These are phyloP conservation scores for Agelastica alni DNA, from an alignment of 2,888 invertebrate species.

Conservation along the genomic window DNA sequence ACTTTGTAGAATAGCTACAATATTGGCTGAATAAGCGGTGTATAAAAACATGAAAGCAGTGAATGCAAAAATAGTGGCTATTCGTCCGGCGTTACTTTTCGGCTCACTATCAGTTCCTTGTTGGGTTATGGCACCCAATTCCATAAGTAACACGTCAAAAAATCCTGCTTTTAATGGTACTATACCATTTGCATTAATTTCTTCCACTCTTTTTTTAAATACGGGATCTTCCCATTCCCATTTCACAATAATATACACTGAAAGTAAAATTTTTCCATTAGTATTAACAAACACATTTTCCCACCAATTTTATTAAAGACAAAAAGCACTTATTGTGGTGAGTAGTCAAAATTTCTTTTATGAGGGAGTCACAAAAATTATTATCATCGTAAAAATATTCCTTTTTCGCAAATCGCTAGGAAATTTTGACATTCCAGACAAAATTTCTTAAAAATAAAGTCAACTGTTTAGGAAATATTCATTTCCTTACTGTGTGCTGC, in stretches of 20 bases:
- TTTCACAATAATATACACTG: conserved; percentile 42
- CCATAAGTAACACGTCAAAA: conserved; percentile 51
- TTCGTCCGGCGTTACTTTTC: conserved; percentile 57
- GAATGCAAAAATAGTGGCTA: conserved; percentile 47
- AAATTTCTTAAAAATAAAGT: too few species aligned
- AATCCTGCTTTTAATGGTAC: conserved; percentile 38
- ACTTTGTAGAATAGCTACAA: conserved; percentile 69
- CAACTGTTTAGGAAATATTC: too few species aligned
- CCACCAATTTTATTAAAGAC: too few species aligned
- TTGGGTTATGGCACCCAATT: conserved; percentile 58
- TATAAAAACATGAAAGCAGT: conserved; percentile 62
- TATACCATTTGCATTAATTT: conserved; percentile 3
- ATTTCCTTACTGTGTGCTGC: too few species aligned
- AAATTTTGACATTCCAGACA: too few species aligned
- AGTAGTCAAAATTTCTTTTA: too few species aligned
- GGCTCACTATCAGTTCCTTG: conserved; percentile 58
- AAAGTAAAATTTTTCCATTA: too few species aligned
- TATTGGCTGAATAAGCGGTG: conserved; percentile 70
- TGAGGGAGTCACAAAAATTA: too few species aligned
- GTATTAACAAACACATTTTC: too few species aligned
- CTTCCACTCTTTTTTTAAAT: conserved; percentile 30
- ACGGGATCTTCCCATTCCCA: conserved; percentile 49
- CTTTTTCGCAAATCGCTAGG: too few species aligned
- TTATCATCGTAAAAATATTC: too few species aligned
- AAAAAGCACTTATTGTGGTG: too few species aligned